Evolutionary conservation across 2,888 invertebrate genomes (phyloP).

Genomic region (Lepidochitona cinerea): DNA sequence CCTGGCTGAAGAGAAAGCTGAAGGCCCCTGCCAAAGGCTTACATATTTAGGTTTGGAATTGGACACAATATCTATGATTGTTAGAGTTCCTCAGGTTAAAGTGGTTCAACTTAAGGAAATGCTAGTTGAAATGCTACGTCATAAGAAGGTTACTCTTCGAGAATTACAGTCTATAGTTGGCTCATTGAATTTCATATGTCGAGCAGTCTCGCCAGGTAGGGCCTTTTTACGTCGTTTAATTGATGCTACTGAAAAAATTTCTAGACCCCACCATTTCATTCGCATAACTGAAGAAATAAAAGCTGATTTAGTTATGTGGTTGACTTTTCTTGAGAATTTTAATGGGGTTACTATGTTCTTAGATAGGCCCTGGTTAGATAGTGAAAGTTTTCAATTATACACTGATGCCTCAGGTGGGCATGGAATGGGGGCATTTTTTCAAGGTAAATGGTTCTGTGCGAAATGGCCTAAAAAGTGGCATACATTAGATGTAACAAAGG

Average conservation of each 20-base stretch:
- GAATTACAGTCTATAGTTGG: background rate
- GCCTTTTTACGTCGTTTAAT: background rate
- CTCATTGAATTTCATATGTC: background rate
- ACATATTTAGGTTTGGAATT: background rate
- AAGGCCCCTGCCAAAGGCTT: background rate
- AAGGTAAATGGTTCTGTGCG: too few species aligned
- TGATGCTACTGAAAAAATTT: background rate
- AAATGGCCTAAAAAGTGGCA: too few species aligned
- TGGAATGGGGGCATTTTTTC: slow-evolving; percentile 12
- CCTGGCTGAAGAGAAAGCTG: background rate
- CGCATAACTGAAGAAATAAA: background rate
- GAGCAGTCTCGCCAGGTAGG: background rate
- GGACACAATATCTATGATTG: background rate
- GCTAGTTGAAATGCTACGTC: background rate
- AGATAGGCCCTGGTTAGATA: background rate
- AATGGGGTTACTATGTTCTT: slow-evolving; percentile 13
- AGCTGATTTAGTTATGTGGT: background rate
- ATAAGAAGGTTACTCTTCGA: background rate
- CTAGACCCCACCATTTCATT: background rate
- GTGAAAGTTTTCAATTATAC: background rate
- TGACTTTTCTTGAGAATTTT: background rate
- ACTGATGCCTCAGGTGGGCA: slow-evolving; percentile 10
- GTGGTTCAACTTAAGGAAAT: background rate
- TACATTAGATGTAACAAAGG: background rate
- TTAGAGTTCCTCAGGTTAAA: background rate